Evolutionary conservation across 2,888 invertebrate species (phyloP).

Genomic region (Noctua comes): DNA sequence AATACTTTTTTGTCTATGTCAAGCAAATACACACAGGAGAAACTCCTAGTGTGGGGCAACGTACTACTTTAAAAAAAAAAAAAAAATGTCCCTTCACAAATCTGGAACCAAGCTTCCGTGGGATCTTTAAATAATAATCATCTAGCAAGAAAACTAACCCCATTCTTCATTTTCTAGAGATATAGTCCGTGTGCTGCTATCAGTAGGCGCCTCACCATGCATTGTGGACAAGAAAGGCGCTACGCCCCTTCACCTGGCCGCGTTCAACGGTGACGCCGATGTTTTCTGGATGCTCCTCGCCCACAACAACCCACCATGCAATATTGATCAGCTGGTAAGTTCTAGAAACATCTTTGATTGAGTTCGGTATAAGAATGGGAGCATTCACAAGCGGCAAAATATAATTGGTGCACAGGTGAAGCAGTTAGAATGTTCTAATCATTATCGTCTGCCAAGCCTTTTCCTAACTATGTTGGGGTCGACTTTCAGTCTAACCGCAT

Average conservation of each 20-base stretch:
- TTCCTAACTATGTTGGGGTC: too few relatives aligned
- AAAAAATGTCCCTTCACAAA: neutral
- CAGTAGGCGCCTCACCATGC: slow-evolving; percentile 97
- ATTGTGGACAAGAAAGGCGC: slow-evolving; percentile 97
- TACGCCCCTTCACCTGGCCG: slow-evolving; percentile 97
- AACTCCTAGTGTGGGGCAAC: too few relatives aligned
- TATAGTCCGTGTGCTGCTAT: slow-evolving; percentile 95
- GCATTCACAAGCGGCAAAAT: neutral
- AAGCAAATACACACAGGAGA: neutral
- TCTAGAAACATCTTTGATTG: neutral
- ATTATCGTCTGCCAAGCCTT: neutral
- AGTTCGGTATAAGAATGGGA: neutral
- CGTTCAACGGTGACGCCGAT: slow-evolving; percentile 98
- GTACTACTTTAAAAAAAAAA: too few relatives aligned
- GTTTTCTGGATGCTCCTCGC: slow-evolving; percentile 96
- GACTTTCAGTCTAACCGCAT: too few relatives aligned
- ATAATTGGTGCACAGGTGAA: neutral
- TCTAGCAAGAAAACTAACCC: slow-evolving; percentile 9
- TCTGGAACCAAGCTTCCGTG: neutral
- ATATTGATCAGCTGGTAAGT: slow-evolving; percentile 95
- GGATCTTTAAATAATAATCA: neutral
- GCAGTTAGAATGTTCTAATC: neutral
- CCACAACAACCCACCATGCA: slow-evolving; percentile 95
- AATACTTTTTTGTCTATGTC: neutral
- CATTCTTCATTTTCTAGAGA: slow-evolving; percentile 90